Evolutionary conservation across 2,888 invertebrate species (phyloP), one percentile per base, ranked within the genome.

Genomic region (Stenoptilia bipunctidactyla): DNA sequence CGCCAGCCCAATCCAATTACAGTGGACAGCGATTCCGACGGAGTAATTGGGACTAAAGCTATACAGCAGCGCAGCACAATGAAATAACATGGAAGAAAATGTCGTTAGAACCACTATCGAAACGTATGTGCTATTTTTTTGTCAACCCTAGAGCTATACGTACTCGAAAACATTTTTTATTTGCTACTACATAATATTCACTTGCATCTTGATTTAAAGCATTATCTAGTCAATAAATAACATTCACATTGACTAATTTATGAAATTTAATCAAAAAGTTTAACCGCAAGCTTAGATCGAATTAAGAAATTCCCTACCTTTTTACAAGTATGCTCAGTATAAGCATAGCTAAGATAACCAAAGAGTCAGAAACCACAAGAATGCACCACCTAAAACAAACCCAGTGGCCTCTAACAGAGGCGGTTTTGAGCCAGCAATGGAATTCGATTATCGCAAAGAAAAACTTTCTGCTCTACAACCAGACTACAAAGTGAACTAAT

Each of bases 1-100:
- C 67, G 77, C 80, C 75, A 68, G 71, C 65, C 79, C 77, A 82
- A 79, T 80, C 82, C 82, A 83, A 82, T 83, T 82, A 82, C 77
- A 73, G 71, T 66, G 74, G 74, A 80, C 77, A 79, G 74, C 79
- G 80, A 82, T 80, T 77, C 75, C 74, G 63, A 73, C 73, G 34
- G 76, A 80, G 80, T 82, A 82, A 83, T 82, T 82, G 83, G 80
- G 72, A 70, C 64, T 65, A 66, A 46, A 51, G 27, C 13, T 15
- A 20, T 39, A 34, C 34, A 14, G 34, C 12, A 34, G 13, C 13
- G 34, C 34, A 34, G 14, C 34, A 13, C 61, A 55, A 61, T 60
- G 61, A 67, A 64, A 67, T 70, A 30, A 74, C 66, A 68, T 60
- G 64, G 57, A 59, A 63, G 60, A 58, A 58, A 58, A 59, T 61